Percentiles rank a stretch among this genome's conserved stretches.
These are phyloP conservation scores for Mythimna pallens DNA, from an alignment of 2,888 invertebrate genomes.

Conservation along the genomic window DNA sequence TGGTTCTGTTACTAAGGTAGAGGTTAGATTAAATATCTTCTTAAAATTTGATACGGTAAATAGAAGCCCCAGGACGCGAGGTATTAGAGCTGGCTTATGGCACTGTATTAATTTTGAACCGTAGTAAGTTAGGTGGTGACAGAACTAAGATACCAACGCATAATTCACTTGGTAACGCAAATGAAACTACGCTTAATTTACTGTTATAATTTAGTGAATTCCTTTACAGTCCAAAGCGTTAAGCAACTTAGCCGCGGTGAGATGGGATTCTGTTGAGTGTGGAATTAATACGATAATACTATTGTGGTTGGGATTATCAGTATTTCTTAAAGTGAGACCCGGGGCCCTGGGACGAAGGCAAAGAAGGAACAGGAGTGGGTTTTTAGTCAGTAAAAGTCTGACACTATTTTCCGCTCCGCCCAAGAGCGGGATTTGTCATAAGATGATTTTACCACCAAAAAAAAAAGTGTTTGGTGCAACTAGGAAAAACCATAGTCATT, in stretches of 20 bases:
- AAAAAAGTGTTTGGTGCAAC: slow-evolving; percentile 9
- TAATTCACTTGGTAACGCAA: slow-evolving; percentile 90
- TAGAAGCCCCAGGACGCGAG: slow-evolving; percentile 82
- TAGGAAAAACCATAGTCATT: background rate
- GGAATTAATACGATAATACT: slow-evolving; percentile 52
- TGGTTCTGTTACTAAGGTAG: slow-evolving; percentile 57
- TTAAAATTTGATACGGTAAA: slow-evolving; percentile 88
- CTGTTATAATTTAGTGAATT: slow-evolving; percentile 90
- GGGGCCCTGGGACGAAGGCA: too few species aligned
- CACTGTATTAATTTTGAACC: slow-evolving; percentile 91
- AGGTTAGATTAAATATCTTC: slow-evolving; percentile 60
- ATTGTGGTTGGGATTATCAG: slow-evolving; percentile 20
- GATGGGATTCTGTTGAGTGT: slow-evolving; percentile 54
- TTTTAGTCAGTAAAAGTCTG: too few species aligned
- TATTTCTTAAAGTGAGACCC: too few species aligned
- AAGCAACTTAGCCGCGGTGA: slow-evolving; percentile 66
- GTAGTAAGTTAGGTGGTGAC: slow-evolving; percentile 90
- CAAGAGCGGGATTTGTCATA: too few species aligned
- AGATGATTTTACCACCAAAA: too few species aligned
- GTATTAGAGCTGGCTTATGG: slow-evolving; percentile 90
- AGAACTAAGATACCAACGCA: slow-evolving; percentile 90
- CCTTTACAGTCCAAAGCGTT: slow-evolving; percentile 81
- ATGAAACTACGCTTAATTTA: slow-evolving; percentile 90
- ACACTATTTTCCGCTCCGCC: too few species aligned
- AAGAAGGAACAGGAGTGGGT: too few species aligned